Evolutionary conservation across 2,113 vertebrate species (phyloP).

Genomic region (Dolichotis patagonum): DNA sequence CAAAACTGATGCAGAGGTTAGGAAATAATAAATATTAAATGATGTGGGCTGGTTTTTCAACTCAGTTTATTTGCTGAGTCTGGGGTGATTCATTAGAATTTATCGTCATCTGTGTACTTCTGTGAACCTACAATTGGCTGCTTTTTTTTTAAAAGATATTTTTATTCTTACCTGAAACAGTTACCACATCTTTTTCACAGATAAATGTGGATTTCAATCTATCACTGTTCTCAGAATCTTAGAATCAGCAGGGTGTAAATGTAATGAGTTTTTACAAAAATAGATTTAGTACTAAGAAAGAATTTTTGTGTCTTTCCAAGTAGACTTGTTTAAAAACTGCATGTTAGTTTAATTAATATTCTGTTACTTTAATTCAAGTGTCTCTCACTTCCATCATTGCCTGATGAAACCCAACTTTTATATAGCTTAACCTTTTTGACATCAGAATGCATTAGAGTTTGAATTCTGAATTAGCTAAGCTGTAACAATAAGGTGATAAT

Average conservation of each 20-base stretch:
- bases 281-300: neutral
- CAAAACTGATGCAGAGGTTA: neutral
- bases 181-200: constrained; percentile 48
- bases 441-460: constrained; percentile 21
- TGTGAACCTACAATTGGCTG: neutral
- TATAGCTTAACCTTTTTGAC: constrained; percentile 42
- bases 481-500: constrained; percentile 70
- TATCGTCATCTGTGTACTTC: neutral
- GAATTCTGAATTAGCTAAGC: constrained; percentile 57
- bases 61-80: neutral
- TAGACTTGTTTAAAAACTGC: constrained; percentile 33
- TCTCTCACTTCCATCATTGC: constrained; percentile 65
- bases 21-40: neutral
- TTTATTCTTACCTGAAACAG: constrained; percentile 53
- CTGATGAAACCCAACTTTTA: constrained; percentile 53
- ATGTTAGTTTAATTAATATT: constrained; percentile 59
- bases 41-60: neutral
- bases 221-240: constrained; percentile 18
- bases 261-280: constrained; percentile 56
- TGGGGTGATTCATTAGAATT: neutral
- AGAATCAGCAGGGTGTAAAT: constrained; percentile 59
- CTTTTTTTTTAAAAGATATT: neutral
- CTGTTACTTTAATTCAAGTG: constrained; percentile 39
- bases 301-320: constrained; percentile 54
- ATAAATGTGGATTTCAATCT: constrained; percentile 63